Base-by-base conservation (phyloP, 2,113 vertebrate species). In the Leptosomus discolor region DNA sequence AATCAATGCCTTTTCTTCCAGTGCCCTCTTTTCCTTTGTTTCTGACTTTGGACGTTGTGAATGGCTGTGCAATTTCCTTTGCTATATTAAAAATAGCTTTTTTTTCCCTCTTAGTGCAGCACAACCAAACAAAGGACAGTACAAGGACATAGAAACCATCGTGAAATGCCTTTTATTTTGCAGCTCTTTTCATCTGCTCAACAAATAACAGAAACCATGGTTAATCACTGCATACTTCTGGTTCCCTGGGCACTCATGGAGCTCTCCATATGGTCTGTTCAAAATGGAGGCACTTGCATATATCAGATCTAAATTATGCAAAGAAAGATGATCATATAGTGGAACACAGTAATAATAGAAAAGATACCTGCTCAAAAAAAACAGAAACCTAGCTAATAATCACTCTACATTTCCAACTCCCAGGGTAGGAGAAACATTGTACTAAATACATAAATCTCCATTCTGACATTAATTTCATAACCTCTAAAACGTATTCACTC, bases 281-380 rank as follows among this genome's bases (percentile, higher is more conserved):
- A 96, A 97, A 98, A 97, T 34, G 61, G 95, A 96, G 94, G 95
- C 46, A 94, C 92, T 88, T 65, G 93, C 88, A 97, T 97, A 98
- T 75, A 98, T 97, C 96, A 97, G 97, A 97, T 92, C 65, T 95
- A 97, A 98, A 98, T 98, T 97, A 98, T 94, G 86, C 96, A 97
- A 97, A 97, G 92, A 97, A 96, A 95, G 92, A 96, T 43, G 85
- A 97, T 95, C 92, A 96, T 92, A 96, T 15, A 97, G 77, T 96
- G 95, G 94, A 98, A 98, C 94, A 94, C 91, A 96, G 89, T 94
- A 96, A 63, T 97, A 97, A 97, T 63, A 96, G 86, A 90, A 95
- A 93, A 97, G 91, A 97, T 97, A 97, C 84, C 89, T 97, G 89
- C 85, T 96, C 96, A 94, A 98, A 81, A 97, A 97, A 98, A 97